Conservation (phyloP, 2,113 vertebrate genomes). For the Petroica traversi region DNA sequence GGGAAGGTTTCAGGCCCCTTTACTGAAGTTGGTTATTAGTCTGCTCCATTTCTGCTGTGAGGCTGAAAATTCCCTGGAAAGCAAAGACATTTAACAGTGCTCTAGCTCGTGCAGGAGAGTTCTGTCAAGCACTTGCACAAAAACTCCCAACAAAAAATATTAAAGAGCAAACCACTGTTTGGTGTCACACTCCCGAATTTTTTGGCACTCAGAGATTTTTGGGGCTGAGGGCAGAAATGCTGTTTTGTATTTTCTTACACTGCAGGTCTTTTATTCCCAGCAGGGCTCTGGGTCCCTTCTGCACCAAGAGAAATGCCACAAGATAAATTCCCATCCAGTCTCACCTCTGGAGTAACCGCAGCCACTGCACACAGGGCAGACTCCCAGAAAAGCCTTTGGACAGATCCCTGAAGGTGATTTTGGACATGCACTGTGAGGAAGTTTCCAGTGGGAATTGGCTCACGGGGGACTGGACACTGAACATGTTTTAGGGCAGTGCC, state of each 20-base stretch:
- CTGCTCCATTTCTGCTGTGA: background rate
- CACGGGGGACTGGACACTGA: background rate
- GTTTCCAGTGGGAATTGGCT: background rate
- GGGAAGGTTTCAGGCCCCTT: background rate
- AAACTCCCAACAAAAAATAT: background rate
- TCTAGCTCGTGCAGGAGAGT: background rate
- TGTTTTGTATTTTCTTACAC: background rate
- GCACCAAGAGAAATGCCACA: background rate
- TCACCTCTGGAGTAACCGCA: background rate
- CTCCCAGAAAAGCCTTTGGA: background rate
- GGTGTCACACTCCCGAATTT: background rate
- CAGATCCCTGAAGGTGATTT: background rate
- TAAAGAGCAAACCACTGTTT: background rate
- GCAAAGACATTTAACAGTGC: background rate
- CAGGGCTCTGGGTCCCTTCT: background rate
- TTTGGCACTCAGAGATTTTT: background rate
- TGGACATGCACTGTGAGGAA: background rate
- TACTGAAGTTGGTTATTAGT: background rate
- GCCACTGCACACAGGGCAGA: background rate
- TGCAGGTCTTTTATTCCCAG: too few species aligned
- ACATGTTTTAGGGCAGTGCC: background rate
- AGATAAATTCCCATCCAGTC: background rate
- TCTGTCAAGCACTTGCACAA: background rate
- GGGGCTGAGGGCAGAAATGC: fast-evolving
- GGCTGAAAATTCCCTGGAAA: background rate